Evolutionary conservation across 2,888 invertebrate genomes (phyloP).

Genomic region (Stomorhina lunata): DNA sequence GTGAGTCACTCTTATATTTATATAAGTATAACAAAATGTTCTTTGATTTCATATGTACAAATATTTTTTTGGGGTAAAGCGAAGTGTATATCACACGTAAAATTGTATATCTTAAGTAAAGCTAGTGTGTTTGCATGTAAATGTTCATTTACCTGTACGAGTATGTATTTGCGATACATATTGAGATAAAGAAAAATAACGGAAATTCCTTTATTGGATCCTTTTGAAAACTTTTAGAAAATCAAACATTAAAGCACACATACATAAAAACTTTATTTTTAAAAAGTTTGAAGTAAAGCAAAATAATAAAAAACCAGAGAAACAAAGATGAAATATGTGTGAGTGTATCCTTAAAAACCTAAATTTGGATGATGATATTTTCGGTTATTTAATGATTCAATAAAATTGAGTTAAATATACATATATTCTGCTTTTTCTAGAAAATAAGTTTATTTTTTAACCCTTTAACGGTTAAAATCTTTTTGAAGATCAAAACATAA

Average conservation of each 20-base stretch:
- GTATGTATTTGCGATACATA: not conserved
- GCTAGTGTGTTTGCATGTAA: no score
- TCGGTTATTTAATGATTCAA: not conserved
- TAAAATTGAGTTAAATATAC: not conserved
- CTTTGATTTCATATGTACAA: conserved; percentile 1
- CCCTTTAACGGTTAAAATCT: no score
- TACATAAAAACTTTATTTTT: not conserved
- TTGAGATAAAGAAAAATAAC: not conserved
- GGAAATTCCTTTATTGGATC: not conserved
- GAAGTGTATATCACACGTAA: not conserved
- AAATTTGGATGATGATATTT: not conserved
- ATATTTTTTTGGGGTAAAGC: not conserved
- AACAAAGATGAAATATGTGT: not conserved
- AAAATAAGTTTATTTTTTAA: no score
- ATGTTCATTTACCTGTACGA: no score
- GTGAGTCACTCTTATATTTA: no score
- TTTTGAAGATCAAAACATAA: no score
- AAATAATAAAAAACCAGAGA: not conserved
- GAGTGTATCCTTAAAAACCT: no score
- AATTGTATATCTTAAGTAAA: no score
- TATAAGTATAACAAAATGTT: no score
- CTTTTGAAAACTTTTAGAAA: not conserved
- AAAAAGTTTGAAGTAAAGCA: not conserved
- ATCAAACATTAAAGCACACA: not conserved
- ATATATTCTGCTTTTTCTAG: not conserved